A percentile compares a stretch with the other conserved stretches of the same genome.
These are phyloP conservation scores for Crossaster papposus DNA, from an alignment of 53 echinoderm and acorn worm genomes.

Conservation along the genomic window DNA sequence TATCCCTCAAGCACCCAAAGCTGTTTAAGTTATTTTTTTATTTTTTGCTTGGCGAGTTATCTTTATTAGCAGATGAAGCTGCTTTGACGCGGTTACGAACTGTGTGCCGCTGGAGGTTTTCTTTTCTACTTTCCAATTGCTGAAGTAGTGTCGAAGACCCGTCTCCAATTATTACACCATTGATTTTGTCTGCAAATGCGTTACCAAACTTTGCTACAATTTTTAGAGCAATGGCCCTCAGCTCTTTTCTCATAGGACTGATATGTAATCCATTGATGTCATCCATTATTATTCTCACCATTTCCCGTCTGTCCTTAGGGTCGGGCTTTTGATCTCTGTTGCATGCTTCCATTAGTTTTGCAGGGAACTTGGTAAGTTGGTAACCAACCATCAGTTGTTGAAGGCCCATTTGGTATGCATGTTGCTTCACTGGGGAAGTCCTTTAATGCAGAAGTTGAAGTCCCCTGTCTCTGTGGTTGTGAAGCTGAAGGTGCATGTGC, in stretches of 20 bases:
- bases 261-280: neutral
- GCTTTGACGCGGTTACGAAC: too few species aligned
- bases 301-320: constrained; percentile 9
- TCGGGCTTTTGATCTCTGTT: constrained; percentile 15
- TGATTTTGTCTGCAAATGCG: constrained; percentile 3
- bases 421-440: neutral
- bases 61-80: neutral
- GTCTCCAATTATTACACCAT: constrained; percentile 1
- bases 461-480: neutral
- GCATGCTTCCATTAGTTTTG: neutral
- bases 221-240: neutral
- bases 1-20: constrained; percentile 1
- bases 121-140: constrained; percentile 17
- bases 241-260: constrained; percentile 7
- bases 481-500: neutral
- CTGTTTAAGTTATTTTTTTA: neutral
- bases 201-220: neutral
- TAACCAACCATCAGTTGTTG: neutral
- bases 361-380: neutral
- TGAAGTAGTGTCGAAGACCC: neutral
- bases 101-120: neutral
- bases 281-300: constrained; percentile 17
- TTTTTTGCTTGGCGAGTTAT: neutral
- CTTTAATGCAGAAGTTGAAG: neutral
- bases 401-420: neutral